Evolutionary conservation across 2,888 invertebrate genomes (phyloP).

Genomic region (Alviniconcha strummeri): DNA sequence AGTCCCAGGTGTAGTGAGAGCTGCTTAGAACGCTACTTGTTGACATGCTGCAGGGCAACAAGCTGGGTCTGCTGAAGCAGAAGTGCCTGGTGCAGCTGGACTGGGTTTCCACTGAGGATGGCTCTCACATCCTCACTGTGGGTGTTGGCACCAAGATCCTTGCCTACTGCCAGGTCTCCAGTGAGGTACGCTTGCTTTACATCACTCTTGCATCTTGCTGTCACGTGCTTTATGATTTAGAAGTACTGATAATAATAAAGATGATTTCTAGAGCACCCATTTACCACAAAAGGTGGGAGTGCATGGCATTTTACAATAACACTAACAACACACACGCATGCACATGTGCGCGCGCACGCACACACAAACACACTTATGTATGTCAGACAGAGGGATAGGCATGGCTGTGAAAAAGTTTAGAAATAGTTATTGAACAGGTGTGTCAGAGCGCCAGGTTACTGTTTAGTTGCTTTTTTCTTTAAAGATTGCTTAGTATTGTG

Average conservation of each 20-base stretch:
- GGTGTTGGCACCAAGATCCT: constrained; percentile 87
- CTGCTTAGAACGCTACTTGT: no score
- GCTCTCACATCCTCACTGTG: constrained; percentile 96
- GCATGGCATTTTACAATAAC: no score
- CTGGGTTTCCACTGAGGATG: constrained; percentile 99
- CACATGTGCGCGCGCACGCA: background rate
- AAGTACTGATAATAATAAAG: background rate
- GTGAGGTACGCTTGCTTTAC: constrained; percentile 10
- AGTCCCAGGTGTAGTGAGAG: no score
- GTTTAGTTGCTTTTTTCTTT: no score
- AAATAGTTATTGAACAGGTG: background rate
- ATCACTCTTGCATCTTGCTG: background rate
- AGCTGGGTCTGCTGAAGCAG: constrained; percentile 60
- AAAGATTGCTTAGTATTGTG: no score
- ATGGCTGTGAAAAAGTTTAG: background rate
- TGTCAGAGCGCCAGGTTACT: no score
- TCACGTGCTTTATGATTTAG: background rate
- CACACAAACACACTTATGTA: background rate
- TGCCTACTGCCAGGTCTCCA: constrained; percentile 81
- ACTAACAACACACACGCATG: background rate
- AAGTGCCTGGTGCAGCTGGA: constrained; percentile 89
- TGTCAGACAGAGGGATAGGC: background rate
- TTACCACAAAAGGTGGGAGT: no score
- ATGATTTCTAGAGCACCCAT: background rate
- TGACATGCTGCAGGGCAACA: constrained; percentile 43